These are phyloP conservation scores for Papilio polyxenes DNA, from an alignment of 1,140 invertebrate species.

Conservation along the genomic window DNA sequence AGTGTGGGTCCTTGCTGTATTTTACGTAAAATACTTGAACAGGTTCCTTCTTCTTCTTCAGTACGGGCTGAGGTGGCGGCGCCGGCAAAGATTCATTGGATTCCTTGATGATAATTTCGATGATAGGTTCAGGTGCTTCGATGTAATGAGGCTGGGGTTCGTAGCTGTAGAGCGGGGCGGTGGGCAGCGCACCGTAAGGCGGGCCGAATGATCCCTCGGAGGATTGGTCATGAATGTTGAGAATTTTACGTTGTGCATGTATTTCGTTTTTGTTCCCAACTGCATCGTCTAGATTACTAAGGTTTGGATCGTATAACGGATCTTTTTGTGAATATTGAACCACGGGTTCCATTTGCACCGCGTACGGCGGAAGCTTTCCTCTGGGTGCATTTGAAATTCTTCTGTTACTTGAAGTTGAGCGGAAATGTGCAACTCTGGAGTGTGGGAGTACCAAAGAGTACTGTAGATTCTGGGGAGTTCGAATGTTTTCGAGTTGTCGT, in stretches of 20 bases:
- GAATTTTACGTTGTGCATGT: conserved; percentile 77
- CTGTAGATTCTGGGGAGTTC: conserved; percentile 81
- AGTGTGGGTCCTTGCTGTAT: conserved; percentile 90
- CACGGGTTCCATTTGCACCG: conserved; percentile 89
- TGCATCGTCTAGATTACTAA: conserved; percentile 71
- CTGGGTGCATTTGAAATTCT: conserved; percentile 78
- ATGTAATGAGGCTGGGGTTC: conserved; percentile 83
- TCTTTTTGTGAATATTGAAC: conserved; percentile 89
- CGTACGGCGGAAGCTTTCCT: conserved; percentile 84
- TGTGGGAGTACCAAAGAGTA: conserved; percentile 80
- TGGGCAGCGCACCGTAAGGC: conserved; percentile 73
- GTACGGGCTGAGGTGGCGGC: conserved; percentile 81
- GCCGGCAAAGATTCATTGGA: conserved; percentile 90
- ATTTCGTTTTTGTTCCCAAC: conserved; percentile 78
- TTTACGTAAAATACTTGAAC: conserved; percentile 95
- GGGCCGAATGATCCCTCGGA: conserved; percentile 73
- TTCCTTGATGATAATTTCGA: conserved; percentile 95
- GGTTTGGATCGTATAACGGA: conserved; percentile 84
- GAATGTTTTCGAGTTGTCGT: conserved; percentile 78
- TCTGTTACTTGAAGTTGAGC: conserved; percentile 70
- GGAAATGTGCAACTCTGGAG: conserved; percentile 77
- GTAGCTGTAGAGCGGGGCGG: conserved; percentile 77
- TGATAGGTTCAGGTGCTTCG: conserved; percentile 92
- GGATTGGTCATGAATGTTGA: conserved; percentile 81
- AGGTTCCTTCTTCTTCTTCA: conserved; percentile 87